Evolutionary conservation across 2,113 vertebrate genomes (phyloP).

Genomic region (Bujurquina vittata): DNA sequence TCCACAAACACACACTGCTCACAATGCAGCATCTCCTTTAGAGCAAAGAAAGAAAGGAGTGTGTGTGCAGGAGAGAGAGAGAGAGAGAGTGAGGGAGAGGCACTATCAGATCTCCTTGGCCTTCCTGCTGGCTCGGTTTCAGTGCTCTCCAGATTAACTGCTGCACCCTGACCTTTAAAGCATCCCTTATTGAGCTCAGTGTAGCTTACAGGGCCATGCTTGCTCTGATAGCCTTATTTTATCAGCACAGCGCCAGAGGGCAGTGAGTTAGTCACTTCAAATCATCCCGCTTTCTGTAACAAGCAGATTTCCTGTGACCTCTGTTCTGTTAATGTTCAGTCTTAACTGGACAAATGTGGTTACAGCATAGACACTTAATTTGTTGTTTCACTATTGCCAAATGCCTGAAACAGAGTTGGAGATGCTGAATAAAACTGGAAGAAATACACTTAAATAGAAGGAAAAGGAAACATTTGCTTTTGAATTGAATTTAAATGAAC

Average conservation of each 20-base stretch:
- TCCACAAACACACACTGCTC: slow-evolving; percentile 34
- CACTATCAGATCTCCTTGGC: slow-evolving; percentile 22
- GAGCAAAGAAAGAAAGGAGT: slow-evolving; percentile 6
- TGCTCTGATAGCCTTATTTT: slow-evolving; percentile 57
- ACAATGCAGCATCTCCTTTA: slow-evolving; percentile 44
- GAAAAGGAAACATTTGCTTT: background rate
- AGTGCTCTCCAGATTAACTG: slow-evolving; percentile 67
- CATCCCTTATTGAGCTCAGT: slow-evolving; percentile 58
- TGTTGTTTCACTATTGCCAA: background rate
- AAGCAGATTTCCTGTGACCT: slow-evolving; percentile 28
- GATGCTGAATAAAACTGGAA: background rate
- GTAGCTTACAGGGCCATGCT: slow-evolving; percentile 33
- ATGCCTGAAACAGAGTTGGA: background rate
- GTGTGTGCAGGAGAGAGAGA: background rate
- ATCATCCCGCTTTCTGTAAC: slow-evolving; percentile 40
- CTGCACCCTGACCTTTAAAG: slow-evolving; percentile 70
- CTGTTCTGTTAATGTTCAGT: slow-evolving; percentile 6
- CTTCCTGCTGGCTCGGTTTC: slow-evolving; percentile 53
- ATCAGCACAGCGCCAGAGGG: slow-evolving; percentile 29
- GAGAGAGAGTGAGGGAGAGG: background rate
- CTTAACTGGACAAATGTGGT: slow-evolving; percentile 1
- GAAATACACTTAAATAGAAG: background rate
- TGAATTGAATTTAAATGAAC: background rate
- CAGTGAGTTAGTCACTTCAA: slow-evolving; percentile 23
- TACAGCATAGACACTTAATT: background rate